These are phyloP conservation scores for Caenorhabditis imperialis DNA, from an alignment of 2,888 invertebrate species.

Conservation along the genomic window DNA sequence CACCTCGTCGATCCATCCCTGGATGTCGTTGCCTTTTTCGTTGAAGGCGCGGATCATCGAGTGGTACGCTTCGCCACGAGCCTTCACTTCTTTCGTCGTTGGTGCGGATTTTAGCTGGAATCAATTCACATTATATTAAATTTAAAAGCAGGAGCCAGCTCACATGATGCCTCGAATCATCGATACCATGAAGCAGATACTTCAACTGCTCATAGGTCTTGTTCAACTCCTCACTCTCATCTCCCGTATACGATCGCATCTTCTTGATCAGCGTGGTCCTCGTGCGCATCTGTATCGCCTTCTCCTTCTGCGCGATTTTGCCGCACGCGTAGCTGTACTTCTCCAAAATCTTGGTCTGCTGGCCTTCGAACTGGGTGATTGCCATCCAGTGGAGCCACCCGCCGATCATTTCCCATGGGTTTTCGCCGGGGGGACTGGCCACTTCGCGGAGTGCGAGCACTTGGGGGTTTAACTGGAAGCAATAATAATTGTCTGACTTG, in stretches of 20 bases:
- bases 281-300: constrained; percentile 31
- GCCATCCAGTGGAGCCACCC: constrained; percentile 43
- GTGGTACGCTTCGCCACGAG: constrained; percentile 26
- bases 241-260: constrained; percentile 36
- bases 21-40: constrained; percentile 25
- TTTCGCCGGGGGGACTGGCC: constrained; percentile 10
- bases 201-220: constrained; percentile 4
- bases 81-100: constrained; percentile 13
- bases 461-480: constrained; percentile 2
- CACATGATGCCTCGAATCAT: constrained; percentile 31
- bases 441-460: constrained; percentile 13
- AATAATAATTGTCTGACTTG: no score
- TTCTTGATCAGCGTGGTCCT: constrained; percentile 26
- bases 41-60: constrained; percentile 35
- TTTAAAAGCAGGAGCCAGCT: not conserved
- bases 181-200: constrained; percentile 20
- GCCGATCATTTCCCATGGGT: constrained; percentile 44
- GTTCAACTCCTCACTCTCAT: constrained; percentile 31
- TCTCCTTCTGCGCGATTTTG: constrained; percentile 31
- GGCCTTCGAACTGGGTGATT: constrained; percentile 21
- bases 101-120: constrained; percentile 41
- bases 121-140: not conserved
- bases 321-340: constrained; percentile 35
- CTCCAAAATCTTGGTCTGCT: constrained; percentile 10
- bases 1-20: constrained; percentile 41